Evolutionary conservation across 2,797 vertebrate species (phyloP).

Genomic region (Gouania willdenowi): DNA sequence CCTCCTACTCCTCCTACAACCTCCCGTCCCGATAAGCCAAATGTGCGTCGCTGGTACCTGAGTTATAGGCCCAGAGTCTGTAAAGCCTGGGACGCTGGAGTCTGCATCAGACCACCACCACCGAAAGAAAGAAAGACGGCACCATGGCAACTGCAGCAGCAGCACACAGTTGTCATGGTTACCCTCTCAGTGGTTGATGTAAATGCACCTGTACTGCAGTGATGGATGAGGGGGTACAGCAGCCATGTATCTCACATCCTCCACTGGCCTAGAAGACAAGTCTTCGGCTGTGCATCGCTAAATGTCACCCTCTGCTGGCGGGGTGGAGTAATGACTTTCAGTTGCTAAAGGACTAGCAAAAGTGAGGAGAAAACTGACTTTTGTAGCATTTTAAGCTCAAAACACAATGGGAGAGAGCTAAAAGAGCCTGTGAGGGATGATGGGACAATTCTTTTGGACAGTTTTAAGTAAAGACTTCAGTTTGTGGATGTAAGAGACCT

Average conservation of each 20-base stretch:
- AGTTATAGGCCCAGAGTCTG: conserved; percentile 76
- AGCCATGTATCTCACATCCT: not conserved
- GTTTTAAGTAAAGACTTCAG: too few relatives aligned
- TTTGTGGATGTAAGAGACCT: too few relatives aligned
- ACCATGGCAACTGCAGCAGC: conserved; percentile 55
- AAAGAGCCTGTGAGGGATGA: too few relatives aligned
- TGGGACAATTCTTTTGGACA: too few relatives aligned
- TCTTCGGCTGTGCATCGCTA: too few relatives aligned
- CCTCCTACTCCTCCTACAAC: conserved; percentile 74
- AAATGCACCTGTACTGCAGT: too few relatives aligned
- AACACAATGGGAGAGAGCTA: too few relatives aligned
- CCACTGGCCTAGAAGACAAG: too few relatives aligned
- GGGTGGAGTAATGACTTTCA: conserved; percentile 36
- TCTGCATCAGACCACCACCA: conserved; percentile 29
- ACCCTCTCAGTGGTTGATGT: conserved; percentile 34
- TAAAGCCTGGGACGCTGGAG: conserved; percentile 47
- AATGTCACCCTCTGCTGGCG: conserved; percentile 39
- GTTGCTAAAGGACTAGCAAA: too few relatives aligned
- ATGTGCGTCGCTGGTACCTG: conserved; percentile 74
- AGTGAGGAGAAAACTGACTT: too few relatives aligned
- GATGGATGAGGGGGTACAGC: too few relatives aligned
- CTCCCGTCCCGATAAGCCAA: conserved; percentile 75
- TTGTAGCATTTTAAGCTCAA: too few relatives aligned
- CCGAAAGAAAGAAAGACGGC: conserved; percentile 31
- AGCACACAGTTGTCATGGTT: conserved; percentile 50